Evolutionary conservation across 2,888 invertebrate genomes (phyloP).

Genomic region (Drosophila setosimentum): DNA sequence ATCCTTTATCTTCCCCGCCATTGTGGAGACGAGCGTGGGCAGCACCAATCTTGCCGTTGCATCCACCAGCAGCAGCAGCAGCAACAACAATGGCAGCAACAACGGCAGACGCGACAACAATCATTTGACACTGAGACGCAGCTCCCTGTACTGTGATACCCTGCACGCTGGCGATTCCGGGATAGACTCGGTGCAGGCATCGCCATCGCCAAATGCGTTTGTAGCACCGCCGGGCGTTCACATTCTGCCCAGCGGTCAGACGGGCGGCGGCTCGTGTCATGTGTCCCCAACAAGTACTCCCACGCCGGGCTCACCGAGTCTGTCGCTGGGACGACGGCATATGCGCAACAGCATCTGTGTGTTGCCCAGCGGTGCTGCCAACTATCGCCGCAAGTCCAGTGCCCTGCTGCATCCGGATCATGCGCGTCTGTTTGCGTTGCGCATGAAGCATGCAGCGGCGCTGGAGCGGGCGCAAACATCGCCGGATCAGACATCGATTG

Average conservation of each 20-base stretch:
- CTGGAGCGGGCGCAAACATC: constrained; percentile 83
- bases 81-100: constrained; percentile 45
- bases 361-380: constrained; percentile 59
- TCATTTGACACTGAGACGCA: constrained; percentile 75
- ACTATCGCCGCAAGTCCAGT: constrained; percentile 87
- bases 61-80: constrained; percentile 58
- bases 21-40: constrained; percentile 83
- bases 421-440: constrained; percentile 87
- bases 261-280: constrained; percentile 82
- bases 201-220: constrained; percentile 86
- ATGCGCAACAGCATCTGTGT: constrained; percentile 77
- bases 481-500: constrained; percentile 85
- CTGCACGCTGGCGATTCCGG: constrained; percentile 88
- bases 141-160: constrained; percentile 85
- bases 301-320: constrained; percentile 84
- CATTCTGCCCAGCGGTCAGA: constrained; percentile 60
- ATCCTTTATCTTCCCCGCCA: constrained; percentile 89
- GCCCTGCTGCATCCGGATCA: constrained; percentile 89
- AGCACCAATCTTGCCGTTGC: constrained; percentile 47
- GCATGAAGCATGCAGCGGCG: constrained; percentile 85
- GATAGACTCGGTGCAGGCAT: constrained; percentile 90
- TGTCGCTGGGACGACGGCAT: constrained; percentile 80
- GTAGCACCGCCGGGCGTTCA: constrained; percentile 83
- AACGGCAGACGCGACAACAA: constrained; percentile 62
- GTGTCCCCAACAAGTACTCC: constrained; percentile 84